Evolutionary conservation across 1,140 invertebrate genomes (phyloP).

Genomic region (Zaprionus lachaisei): DNA sequence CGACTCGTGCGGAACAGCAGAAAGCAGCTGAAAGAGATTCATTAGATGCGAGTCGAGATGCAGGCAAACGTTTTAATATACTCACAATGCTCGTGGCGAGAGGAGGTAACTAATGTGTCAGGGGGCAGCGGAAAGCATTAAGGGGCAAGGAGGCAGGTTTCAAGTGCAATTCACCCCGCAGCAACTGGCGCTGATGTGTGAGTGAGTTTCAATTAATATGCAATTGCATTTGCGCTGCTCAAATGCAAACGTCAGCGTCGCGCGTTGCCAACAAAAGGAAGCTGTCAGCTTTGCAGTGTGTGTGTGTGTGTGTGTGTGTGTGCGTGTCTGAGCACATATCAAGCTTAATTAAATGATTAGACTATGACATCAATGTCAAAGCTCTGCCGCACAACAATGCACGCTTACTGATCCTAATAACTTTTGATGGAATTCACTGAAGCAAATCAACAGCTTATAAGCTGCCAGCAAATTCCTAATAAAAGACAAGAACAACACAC

Average conservation of each 20-base stretch:
- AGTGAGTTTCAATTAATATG: slow-evolving; percentile 68
- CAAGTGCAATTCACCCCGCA: not conserved
- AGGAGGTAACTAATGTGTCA: slow-evolving; percentile 9
- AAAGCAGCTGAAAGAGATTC: slow-evolving; percentile 60
- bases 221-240: slow-evolving; percentile 35
- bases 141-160: not conserved
- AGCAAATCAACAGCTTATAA: slow-evolving; percentile 62
- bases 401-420: slow-evolving; percentile 47
- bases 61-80: slow-evolving; percentile 62
- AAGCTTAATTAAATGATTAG: slow-evolving; percentile 65
- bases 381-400: slow-evolving; percentile 13
- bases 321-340: slow-evolving; percentile 37
- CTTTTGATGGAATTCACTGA: slow-evolving; percentile 63
- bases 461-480: slow-evolving; percentile 57
- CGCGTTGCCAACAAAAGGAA: slow-evolving; percentile 24
- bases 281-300: not conserved
- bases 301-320: slow-evolving; percentile 32
- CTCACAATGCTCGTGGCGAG: slow-evolving; percentile 38
- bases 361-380: slow-evolving; percentile 23
- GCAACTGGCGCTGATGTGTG: slow-evolving; percentile 28
- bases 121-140: not conserved
- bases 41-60: slow-evolving; percentile 36
- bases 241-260: slow-evolving; percentile 39
- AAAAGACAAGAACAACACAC: slow-evolving; percentile 54
- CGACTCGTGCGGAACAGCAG: slow-evolving; percentile 30